These are phyloP conservation scores for Oryzias melastigma DNA, from an alignment of 2,113 vertebrate species.

Conservation along the genomic window DNA sequence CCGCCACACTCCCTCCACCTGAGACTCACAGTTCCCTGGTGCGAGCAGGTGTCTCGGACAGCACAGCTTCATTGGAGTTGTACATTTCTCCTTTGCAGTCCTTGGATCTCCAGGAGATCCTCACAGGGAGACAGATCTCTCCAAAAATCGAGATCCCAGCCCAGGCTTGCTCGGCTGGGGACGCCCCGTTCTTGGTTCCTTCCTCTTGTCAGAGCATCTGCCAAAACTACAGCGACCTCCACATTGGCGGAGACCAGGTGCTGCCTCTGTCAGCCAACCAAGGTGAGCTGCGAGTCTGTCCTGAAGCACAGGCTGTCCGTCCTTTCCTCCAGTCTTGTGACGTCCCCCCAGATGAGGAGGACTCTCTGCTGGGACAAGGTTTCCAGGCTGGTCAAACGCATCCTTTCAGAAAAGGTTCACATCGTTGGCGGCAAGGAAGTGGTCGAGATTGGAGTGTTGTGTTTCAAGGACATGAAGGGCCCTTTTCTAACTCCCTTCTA, in stretches of 20 bases:
- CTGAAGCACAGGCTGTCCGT: conserved; percentile 70
- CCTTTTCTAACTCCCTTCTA: conserved; percentile 88
- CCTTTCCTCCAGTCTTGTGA: conserved; percentile 91
- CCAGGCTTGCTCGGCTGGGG: conserved; percentile 52
- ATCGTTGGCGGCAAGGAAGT: conserved; percentile 82
- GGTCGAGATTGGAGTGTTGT: conserved; percentile 81
- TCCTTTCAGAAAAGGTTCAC: conserved; percentile 73
- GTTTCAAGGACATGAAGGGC: conserved; percentile 81
- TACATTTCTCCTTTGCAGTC: conserved; percentile 35
- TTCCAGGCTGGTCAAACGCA: conserved; percentile 37
- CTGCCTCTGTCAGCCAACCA: conserved; percentile 82
- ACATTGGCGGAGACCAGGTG: conserved; percentile 91
- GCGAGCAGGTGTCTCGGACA: conserved; percentile 55
- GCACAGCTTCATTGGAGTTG: conserved; percentile 6
- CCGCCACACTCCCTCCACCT: conserved; percentile 16
- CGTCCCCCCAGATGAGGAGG: conserved; percentile 80
- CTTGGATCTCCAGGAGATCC: conserved; percentile 9
- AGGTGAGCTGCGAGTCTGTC: conserved; percentile 71
- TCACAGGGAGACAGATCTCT: conserved; percentile 60
- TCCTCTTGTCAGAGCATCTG: conserved; percentile 94
- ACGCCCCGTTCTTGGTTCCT: conserved; percentile 87
- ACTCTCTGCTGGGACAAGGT: conserved; percentile 42
- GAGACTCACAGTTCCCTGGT: conserved; percentile 54
- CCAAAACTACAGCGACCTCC: conserved; percentile 92
- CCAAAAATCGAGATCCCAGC: conserved; percentile 67